Base-by-base conservation (phyloP, 2,888 invertebrate species). In the Cryptocephalus moraei region DNA sequence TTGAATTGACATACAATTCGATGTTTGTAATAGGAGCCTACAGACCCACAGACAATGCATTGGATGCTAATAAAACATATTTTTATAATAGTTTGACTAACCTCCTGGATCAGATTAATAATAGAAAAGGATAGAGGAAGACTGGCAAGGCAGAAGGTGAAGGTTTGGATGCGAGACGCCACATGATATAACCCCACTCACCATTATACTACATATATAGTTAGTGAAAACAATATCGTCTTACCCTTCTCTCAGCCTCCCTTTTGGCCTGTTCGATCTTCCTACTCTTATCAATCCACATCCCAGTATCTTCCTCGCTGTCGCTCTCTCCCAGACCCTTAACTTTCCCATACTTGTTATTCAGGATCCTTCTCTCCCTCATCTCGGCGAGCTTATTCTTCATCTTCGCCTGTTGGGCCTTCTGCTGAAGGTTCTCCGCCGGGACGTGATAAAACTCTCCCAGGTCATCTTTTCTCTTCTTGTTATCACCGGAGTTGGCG, bases 361-460 rank as follows among this genome's bases (percentile, higher is more conserved):
- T 85, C 9, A 91, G 73, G 49, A 79, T 74, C 57, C 94, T 68
- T 63, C 87, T 93, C 63, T 93, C 89, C 61, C 84, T 84, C 22
- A 83, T 80, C 54, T 82, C 79, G 39, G 80, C 78, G 4, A 97
- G 71, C 63, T 83, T 89, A 53, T 89, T 86, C 11, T 85, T 80
- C 4, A 97, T 67, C 67, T 91, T 90, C 54, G 93, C 90, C 0
- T 84, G 79, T 60, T 83, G 77, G 49, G 81, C 79, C 62, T 87
- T 86, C 32, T 84, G 77, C 9, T 81, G 75, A 44, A 85, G 73
- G 70, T 89, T 89, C 52, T 79, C 77, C 32, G 88, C 89, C 13
- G 91, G 91, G 69, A 86, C 87, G 69, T 91, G 91, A 63, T 90
- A 84, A 73, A 90, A 91, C 64, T 91, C 90, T 44, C 90, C 89